Evolutionary conservation across 2,888 invertebrate species (phyloP).

Genomic region (Hedychridium roseum): DNA sequence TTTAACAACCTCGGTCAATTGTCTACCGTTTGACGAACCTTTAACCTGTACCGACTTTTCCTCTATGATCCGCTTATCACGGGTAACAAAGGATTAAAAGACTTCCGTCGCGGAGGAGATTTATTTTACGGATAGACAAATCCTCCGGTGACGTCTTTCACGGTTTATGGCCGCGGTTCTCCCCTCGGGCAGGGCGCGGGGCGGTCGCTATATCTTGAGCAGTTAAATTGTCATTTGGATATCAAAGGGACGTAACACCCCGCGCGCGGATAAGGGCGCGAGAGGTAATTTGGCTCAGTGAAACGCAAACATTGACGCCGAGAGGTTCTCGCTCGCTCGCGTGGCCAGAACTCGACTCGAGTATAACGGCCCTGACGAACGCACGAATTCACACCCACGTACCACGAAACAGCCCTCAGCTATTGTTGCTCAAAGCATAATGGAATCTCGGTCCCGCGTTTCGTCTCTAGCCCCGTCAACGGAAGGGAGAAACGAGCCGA

Average conservation of each 20-base stretch:
- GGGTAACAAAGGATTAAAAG: no score
- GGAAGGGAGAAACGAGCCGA: constrained; percentile 11
- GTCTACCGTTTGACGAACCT: no score
- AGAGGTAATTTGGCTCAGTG: constrained; percentile 62
- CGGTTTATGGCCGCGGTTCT: no score
- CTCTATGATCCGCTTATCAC: no score
- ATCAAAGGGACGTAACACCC: constrained; percentile 61
- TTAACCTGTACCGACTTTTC: no score
- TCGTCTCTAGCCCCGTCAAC: constrained; percentile 38
- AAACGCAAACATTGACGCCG: constrained; percentile 59
- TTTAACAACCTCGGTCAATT: no score
- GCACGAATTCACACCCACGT: constrained; percentile 60
- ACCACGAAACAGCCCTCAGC: constrained; percentile 62
- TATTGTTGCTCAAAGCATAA: constrained; percentile 64
- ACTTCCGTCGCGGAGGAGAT: no score
- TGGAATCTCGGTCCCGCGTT: constrained; percentile 61
- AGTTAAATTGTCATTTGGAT: constrained; percentile 65
- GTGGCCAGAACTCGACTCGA: not conserved
- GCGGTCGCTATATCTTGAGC: constrained; percentile 39
- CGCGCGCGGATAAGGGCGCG: constrained; percentile 60
- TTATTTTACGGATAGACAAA: no score
- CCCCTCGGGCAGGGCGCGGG: not conserved
- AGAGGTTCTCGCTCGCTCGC: constrained; percentile 17
- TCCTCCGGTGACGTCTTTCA: no score
- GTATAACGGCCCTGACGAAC: constrained; percentile 49